Percentiles rank a stretch among this genome's conserved stretches.
phyloP scores from a whole-genome alignment of 2,797 vertebrate genomes.

The Hippoglossus hippoglossus region DNA sequence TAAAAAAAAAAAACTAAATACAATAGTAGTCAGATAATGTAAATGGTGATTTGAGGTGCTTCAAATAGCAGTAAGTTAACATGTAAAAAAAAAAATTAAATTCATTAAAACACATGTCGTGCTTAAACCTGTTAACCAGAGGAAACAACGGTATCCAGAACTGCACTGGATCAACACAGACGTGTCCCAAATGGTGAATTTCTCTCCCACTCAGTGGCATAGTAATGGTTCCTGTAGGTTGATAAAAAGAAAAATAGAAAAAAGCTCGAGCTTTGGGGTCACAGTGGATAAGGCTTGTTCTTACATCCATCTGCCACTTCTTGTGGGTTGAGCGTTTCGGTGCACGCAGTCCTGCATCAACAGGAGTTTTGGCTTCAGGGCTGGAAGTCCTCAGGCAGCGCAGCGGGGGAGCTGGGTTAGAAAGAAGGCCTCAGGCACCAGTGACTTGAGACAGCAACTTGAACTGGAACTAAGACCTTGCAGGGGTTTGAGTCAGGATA shows the following conservation, averaged over 20 bases:
- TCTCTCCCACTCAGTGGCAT: conserved; percentile 20
- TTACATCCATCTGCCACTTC: conserved; percentile 43
- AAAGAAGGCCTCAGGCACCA: conserved; percentile 48
- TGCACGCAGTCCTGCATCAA: conserved; percentile 33
- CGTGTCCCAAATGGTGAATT: conserved; percentile 16
- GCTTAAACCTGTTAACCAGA: conserved; percentile 24
- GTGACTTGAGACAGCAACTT: conserved; percentile 34
- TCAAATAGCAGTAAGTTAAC: conserved; percentile 14
- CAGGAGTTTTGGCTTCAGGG: conserved; percentile 54
- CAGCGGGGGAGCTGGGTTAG: conserved; percentile 45
- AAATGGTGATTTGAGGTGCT: conserved; percentile 5
- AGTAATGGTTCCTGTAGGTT: conserved; percentile 43
- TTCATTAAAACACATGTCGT: conserved; percentile 23
- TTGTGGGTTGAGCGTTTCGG: conserved; percentile 23
- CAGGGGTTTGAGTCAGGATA: conserved; percentile 14
- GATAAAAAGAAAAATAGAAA: conserved; percentile 58
- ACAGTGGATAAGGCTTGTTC: conserved; percentile 80
- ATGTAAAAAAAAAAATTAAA: conserved; percentile 11
- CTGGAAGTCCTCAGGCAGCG: conserved; percentile 59
- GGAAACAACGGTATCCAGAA: conserved; percentile 18
- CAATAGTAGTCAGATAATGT: conserved; percentile 40
- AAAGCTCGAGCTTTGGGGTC: conserved; percentile 70
- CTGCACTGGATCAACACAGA: conserved; percentile 10
- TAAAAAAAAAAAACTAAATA: conserved; percentile 6
- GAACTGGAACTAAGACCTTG: conserved; percentile 28